A percentile compares a stretch with the other conserved stretches of the same genome.
Evolutionary conservation across 1,140 invertebrate genomes (phyloP).

Genomic region (Choristoneura fumiferana): DNA sequence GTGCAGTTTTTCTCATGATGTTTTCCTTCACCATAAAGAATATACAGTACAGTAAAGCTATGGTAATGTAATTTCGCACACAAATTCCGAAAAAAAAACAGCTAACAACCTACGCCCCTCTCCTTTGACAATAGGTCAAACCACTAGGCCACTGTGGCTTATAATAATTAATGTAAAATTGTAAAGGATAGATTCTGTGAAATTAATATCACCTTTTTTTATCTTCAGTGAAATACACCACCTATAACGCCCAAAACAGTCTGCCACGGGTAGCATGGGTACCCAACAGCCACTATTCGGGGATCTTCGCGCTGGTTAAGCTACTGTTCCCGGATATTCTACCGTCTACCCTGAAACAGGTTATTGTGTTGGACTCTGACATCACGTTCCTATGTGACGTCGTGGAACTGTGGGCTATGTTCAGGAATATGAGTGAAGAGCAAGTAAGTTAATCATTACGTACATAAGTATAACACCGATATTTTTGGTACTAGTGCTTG

Average conservation of each 20-base stretch:
- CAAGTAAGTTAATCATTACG: slow-evolving; percentile 73
- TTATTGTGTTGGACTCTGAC: slow-evolving; percentile 95
- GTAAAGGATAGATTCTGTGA: too few species aligned
- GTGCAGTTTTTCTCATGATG: too few species aligned
- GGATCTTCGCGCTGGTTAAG: slow-evolving; percentile 94
- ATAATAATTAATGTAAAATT: too few species aligned
- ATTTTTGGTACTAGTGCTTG: too few species aligned
- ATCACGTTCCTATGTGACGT: slow-evolving; percentile 93
- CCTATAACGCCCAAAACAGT: slow-evolving; percentile 88
- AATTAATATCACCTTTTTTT: slow-evolving; percentile 38
- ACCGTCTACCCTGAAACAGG: slow-evolving; percentile 82
- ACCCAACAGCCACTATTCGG: slow-evolving; percentile 96
- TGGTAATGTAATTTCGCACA: too few species aligned
- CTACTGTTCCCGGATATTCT: slow-evolving; percentile 90
- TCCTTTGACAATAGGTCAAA: too few species aligned
- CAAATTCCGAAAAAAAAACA: too few species aligned
- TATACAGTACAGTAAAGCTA: too few species aligned
- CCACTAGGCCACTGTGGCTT: too few species aligned
- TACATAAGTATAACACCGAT: too few species aligned
- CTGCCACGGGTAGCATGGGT: slow-evolving; percentile 92
- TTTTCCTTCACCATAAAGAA: too few species aligned
- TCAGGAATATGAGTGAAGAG: slow-evolving; percentile 83
- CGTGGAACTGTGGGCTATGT: slow-evolving; percentile 89
- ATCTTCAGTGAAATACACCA: slow-evolving; percentile 88
- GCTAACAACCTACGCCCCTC: too few species aligned